Base-by-base conservation (phyloP, 1,140 invertebrate genomes). In the Coboldia fuscipes region DNA sequence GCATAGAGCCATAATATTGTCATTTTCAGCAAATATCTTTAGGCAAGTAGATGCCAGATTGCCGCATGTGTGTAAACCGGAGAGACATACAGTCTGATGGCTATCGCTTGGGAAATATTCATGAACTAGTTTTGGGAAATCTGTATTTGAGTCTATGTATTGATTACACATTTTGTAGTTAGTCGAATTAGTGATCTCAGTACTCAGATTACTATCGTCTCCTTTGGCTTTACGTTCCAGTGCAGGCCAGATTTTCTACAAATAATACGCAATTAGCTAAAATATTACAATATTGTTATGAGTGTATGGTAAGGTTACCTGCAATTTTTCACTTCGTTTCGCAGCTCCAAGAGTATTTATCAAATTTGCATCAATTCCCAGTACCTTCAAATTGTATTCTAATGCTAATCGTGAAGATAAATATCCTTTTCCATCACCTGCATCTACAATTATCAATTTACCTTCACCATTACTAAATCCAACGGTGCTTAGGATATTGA, bases 51-150 rank as follows among this genome's bases (percentile, higher is more conserved):
- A 58, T 1, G 75, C 72, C 3, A 93, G 57, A 52, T 83, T 72
- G 1, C 89, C 88, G 60, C 88, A 93, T 0, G 85, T 88, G 50
- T 93, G 88, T 7, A 93, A 58, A 4, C 88, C 88, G 42, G 70
- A 60, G 15, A 83, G 43, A 34, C 70, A 61, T 31, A 75, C 58
- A 34, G 53, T 45, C 8, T 32, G 35, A 8, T 42, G 39, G 15
- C 43, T 27, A 10, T 38, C 34, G 0, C 6, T 4, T 0, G 32
- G 8, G 52, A 66, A 74, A 28, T 62, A 31, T 14, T 58, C 41
- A 30, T 50, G 38, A 2, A 70, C 36, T 17, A 74, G 46, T 36
- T 56, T 27, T 7, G 40, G 26, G 29, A 71, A 62, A 45, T 72
- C 45, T 4, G 64, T 61, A 21, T 54, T 42, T 18, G 62, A 58